These are phyloP conservation scores for Heliconius erato DNA, from an alignment of 2,888 invertebrate species.

Conservation along the genomic window DNA sequence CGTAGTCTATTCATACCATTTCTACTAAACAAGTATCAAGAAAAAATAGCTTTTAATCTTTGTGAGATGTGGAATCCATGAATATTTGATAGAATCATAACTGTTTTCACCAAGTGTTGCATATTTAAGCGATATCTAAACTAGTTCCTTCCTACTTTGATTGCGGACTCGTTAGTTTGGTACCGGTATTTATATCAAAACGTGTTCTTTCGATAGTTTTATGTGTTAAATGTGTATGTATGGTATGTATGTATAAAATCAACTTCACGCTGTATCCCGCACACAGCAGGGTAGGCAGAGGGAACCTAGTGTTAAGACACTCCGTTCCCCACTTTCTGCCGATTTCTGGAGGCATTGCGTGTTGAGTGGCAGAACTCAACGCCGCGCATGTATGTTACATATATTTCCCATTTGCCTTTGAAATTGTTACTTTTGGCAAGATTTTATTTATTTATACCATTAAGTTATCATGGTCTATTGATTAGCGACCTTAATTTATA, in stretches of 20 bases:
- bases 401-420: not conserved
- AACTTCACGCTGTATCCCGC: too few relatives aligned
- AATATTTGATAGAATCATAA: slow-evolving; percentile 28
- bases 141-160: slow-evolving; percentile 34
- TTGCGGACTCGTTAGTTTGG: slow-evolving; percentile 28
- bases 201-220: slow-evolving; percentile 14
- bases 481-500: not conserved
- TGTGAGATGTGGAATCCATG: slow-evolving; percentile 7
- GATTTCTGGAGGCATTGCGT: too few relatives aligned
- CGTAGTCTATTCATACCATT: too few relatives aligned
- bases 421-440: not conserved
- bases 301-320: too few relatives aligned
- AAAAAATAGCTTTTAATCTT: not conserved
- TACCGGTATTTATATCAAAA: slow-evolving; percentile 17
- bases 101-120: slow-evolving; percentile 25
- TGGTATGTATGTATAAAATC: too few relatives aligned
- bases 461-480: not conserved
- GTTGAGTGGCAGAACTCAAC: too few relatives aligned
- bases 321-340: too few relatives aligned
- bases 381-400: too few relatives aligned
- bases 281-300: too few relatives aligned
- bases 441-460: not conserved
- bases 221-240: not conserved
- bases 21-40: not conserved
- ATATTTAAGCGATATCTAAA: slow-evolving; percentile 33